Evolutionary conservation across 2,113 vertebrate genomes (phyloP), one percentile per base, ranked within the genome.

Genomic region (Sarotherodon lohbergeri): DNA sequence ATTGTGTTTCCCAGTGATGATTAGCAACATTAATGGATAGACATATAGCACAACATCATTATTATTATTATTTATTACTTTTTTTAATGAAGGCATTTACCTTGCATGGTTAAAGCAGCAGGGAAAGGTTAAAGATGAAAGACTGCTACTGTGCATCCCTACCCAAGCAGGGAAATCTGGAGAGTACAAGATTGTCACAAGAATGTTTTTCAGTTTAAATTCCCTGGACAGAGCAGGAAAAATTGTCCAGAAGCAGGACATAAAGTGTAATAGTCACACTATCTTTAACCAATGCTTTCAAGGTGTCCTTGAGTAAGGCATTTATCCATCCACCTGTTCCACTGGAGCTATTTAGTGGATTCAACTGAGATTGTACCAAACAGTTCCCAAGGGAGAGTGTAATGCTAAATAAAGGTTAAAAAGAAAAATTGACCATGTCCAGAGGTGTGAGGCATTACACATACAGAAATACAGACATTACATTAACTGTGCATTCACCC

Each of bases 231-330:
- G 41, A 84, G 24, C 13, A 68, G 80, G 27, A 85, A 86, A 76
- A 80, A 90, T 59, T 90, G 81, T 83, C 81, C 86, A 84, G 88
- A 92, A 84, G 84, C 79, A 84, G 79, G 73, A 89, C 82, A 76
- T 92, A 88, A 91, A 86, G 90, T 90, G 84, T 80, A 89, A 90
- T 90, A 91, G 43, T 79, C 82, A 43, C 43, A 39, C 39, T 46
- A 71, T 89, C 76, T 83, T 59, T 57, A 89, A 85, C 52, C 89
- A 81, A 11, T 32, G 79, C 83, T 93, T 84, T 92, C 89, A 91
- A 86, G 82, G 82, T 88, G 91, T 91, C 92, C 91, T 95, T 93
- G 88, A 80, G 68, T 68, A 82, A 48, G 34, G 16, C 32, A 34
- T 66, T 87, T 88, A 87, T 86, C 76, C 19, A 86, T 61, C 83